Evolutionary conservation across 2,797 vertebrate genomes (phyloP).

Genomic region (Trematomus bernacchii): DNA sequence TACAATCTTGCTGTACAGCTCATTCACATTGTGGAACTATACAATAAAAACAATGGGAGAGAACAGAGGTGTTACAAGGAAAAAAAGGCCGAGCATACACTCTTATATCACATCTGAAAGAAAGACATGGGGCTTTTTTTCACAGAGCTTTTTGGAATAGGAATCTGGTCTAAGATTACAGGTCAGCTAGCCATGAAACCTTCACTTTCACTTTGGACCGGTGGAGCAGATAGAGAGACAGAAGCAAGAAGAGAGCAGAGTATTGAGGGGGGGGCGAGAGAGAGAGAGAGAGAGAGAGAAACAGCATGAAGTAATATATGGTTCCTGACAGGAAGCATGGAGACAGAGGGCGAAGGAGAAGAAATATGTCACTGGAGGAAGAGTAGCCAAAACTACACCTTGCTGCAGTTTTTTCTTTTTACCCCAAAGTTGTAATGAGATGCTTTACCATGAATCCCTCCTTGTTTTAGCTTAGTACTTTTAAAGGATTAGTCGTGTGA

Average conservation of each 20-base stretch:
- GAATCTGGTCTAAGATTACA: constrained; percentile 43
- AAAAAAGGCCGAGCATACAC: constrained; percentile 13
- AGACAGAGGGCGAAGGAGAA: constrained; percentile 34
- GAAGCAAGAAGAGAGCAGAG: constrained; percentile 43
- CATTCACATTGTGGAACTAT: constrained; percentile 5
- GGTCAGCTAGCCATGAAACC: constrained; percentile 63
- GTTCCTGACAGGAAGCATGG: constrained; percentile 53
- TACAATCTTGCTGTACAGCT: neutral
- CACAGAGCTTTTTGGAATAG: constrained; percentile 57
- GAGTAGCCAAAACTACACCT: constrained; percentile 9
- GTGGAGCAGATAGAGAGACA: constrained; percentile 41
- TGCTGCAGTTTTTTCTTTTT: constrained; percentile 17
- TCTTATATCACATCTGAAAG: constrained; percentile 28
- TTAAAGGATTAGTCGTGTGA: neutral
- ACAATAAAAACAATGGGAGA: constrained; percentile 20
- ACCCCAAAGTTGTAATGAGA: constrained; percentile 30
- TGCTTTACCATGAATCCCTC: neutral
- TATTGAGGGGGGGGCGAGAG: constrained; percentile 29
- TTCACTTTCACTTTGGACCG: constrained; percentile 62
- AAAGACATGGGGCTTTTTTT: constrained; percentile 39
- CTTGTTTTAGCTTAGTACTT: constrained; percentile 16
- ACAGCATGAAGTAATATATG: constrained; percentile 60
- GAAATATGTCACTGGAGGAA: constrained; percentile 30
- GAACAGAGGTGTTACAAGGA: constrained; percentile 2
- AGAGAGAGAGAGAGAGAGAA: constrained; percentile 21